Evolutionary conservation across 2,797 vertebrate species (phyloP).

Genomic region (Sorex maritimensis): DNA sequence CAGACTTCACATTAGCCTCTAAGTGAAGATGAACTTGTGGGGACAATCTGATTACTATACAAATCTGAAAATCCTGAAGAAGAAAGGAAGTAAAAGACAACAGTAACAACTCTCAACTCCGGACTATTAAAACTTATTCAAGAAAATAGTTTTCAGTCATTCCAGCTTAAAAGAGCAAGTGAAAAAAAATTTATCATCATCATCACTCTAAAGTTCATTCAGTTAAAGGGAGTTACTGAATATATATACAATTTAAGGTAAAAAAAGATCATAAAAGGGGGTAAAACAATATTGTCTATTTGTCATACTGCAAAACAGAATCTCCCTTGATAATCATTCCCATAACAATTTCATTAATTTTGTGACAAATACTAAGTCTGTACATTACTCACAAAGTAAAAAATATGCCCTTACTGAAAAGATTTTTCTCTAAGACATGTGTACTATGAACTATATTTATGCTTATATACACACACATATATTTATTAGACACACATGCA

Average conservation of each 20-base stretch:
- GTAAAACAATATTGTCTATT: not conserved
- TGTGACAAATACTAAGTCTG: slow-evolving; percentile 35
- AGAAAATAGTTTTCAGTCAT: slow-evolving; percentile 41
- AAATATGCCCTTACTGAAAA: not conserved
- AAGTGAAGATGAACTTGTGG: not conserved
- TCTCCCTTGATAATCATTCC: slow-evolving; percentile 17
- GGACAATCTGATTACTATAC: slow-evolving; percentile 18
- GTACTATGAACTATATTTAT: not conserved
- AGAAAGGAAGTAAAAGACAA: not conserved
- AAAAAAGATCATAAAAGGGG: not conserved
- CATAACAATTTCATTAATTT: slow-evolving; percentile 17
- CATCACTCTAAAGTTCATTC: not conserved
- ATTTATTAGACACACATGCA: not conserved
- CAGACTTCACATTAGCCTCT: not conserved
- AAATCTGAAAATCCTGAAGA: not conserved
- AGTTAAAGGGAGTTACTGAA: not conserved
- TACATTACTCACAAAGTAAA: not conserved
- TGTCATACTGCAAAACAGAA: not conserved
- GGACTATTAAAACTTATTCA: not conserved
- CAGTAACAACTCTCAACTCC: not conserved
- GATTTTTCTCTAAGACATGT: not conserved
- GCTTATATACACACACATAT: not conserved
- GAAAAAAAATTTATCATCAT: not conserved
- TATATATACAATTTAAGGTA: not conserved
- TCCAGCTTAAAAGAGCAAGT: not conserved